These are phyloP conservation scores for Crocidura indochinensis DNA, from an alignment of 2,797 vertebrate species.

Conservation along the genomic window DNA sequence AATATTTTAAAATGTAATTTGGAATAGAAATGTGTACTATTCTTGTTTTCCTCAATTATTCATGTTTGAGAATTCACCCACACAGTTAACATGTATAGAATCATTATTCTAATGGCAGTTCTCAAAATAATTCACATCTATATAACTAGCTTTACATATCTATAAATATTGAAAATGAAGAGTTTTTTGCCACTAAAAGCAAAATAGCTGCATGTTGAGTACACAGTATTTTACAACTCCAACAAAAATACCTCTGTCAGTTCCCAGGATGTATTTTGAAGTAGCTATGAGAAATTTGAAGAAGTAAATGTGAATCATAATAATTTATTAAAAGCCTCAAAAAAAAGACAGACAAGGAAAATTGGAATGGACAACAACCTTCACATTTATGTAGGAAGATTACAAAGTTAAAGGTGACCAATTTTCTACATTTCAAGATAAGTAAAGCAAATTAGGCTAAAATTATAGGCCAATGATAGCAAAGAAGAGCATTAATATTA, in stretches of 20 bases:
- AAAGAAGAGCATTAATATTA: slow-evolving; percentile 44
- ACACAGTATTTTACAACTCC: slow-evolving; percentile 14
- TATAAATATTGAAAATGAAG: slow-evolving; percentile 55
- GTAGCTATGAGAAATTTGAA: slow-evolving; percentile 40
- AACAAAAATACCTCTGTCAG: slow-evolving; percentile 33
- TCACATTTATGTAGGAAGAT: slow-evolving; percentile 22
- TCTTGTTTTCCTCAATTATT: slow-evolving; percentile 44
- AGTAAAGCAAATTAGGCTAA: slow-evolving; percentile 68
- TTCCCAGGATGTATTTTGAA: slow-evolving; percentile 28
- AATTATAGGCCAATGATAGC: slow-evolving; percentile 57
- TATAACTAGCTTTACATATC: not conserved
- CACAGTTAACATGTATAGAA: slow-evolving; percentile 3
- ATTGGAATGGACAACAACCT: slow-evolving; percentile 25
- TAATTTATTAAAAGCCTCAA: slow-evolving; percentile 51
- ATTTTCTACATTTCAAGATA: slow-evolving; percentile 63
- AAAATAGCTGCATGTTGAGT: not conserved
- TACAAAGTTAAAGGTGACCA: slow-evolving; percentile 41
- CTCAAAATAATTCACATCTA: slow-evolving; percentile 62
- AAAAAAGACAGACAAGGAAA: slow-evolving; percentile 28
- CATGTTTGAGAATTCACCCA: slow-evolving; percentile 53
- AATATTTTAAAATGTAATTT: slow-evolving; percentile 55
- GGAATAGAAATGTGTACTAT: slow-evolving; percentile 23
- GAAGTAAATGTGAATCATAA: not conserved
- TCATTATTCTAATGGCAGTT: slow-evolving; percentile 8
- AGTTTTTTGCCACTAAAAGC: slow-evolving; percentile 30